Percentiles rank a stretch among this genome's conserved stretches.
Evolutionary conservation across 2,113 vertebrate species (phyloP).

Genomic region (Nerophis ophidion): DNA sequence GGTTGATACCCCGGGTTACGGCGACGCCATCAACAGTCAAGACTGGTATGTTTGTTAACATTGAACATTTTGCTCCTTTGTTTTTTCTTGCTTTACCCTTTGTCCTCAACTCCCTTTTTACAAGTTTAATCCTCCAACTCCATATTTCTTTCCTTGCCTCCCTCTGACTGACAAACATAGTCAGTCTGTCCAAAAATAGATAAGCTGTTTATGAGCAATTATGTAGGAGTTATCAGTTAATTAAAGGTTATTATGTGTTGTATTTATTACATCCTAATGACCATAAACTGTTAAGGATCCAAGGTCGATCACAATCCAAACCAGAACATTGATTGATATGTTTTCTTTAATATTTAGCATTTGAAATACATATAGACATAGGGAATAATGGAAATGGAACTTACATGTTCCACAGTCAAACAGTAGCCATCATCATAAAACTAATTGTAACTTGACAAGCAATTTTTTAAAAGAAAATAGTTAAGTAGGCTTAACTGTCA

Average conservation of each 20-base stretch:
- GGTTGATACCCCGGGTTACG: constrained; percentile 89
- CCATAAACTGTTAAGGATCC: neutral
- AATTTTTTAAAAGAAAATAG: neutral
- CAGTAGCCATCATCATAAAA: neutral
- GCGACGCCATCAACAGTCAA: constrained; percentile 91
- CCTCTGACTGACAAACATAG: constrained; percentile 3
- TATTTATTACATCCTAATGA: neutral
- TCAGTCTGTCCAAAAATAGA: neutral
- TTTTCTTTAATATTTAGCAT: neutral
- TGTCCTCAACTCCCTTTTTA: constrained; percentile 17
- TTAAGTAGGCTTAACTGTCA: too few relatives aligned
- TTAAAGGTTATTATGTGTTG: neutral
- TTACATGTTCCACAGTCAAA: neutral
- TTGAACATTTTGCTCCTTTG: constrained; percentile 6
- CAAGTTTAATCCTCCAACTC: constrained; percentile 22
- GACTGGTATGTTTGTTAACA: constrained; percentile 76
- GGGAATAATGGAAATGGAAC: neutral
- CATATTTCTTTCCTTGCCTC: constrained; percentile 20
- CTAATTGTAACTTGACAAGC: neutral
- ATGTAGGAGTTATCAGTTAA: neutral
- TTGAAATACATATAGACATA: neutral
- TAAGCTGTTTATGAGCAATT: neutral
- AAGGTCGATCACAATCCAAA: neutral
- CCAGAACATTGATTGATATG: too few relatives aligned
- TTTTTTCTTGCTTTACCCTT: constrained; percentile 22